Evolutionary conservation across 2,888 invertebrate genomes (phyloP).

Genomic region (Carcina quercana): DNA sequence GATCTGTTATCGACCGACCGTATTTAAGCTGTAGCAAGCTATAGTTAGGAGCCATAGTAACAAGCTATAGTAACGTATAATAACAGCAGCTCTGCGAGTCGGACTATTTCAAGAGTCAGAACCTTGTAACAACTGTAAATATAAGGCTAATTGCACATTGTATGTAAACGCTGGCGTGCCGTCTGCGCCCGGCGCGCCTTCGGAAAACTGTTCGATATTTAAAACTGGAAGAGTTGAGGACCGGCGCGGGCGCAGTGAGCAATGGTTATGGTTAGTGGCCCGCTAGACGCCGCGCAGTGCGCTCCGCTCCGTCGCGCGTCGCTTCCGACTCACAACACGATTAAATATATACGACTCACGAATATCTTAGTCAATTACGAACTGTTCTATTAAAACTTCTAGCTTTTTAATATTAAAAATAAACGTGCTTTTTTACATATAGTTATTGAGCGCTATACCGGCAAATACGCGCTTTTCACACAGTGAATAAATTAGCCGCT

Average conservation of each 20-base stretch:
- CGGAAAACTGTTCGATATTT: conserved; percentile 56
- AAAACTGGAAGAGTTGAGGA: conserved; percentile 55
- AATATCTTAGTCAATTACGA: conserved; percentile 8
- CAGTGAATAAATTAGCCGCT: conserved; percentile 57
- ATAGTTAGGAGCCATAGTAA: too few relatives aligned
- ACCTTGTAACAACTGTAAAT: conserved; percentile 4
- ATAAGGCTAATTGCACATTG: conserved; percentile 15
- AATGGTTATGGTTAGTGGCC: too few relatives aligned
- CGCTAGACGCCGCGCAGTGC: conserved; percentile 62
- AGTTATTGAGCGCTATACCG: conserved; percentile 60
- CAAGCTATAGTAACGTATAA: too few relatives aligned
- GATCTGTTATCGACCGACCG: background rate
- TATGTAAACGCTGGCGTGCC: too few relatives aligned
- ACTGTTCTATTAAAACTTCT: conserved; percentile 2
- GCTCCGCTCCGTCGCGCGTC: conserved; percentile 45
- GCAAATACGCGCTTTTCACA: conserved; percentile 59
- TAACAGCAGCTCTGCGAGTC: too few relatives aligned
- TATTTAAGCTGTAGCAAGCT: background rate
- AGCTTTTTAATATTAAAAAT: background rate
- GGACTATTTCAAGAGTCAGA: background rate
- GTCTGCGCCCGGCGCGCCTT: conserved; percentile 12
- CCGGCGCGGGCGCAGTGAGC: conserved; percentile 51
- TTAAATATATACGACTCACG: conserved; percentile 6
- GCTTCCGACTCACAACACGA: conserved; percentile 25
- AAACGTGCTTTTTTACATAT: conserved; percentile 63